Base-by-base conservation (phyloP, 2,888 invertebrate species). In the Notocelia uddmanniana region DNA sequence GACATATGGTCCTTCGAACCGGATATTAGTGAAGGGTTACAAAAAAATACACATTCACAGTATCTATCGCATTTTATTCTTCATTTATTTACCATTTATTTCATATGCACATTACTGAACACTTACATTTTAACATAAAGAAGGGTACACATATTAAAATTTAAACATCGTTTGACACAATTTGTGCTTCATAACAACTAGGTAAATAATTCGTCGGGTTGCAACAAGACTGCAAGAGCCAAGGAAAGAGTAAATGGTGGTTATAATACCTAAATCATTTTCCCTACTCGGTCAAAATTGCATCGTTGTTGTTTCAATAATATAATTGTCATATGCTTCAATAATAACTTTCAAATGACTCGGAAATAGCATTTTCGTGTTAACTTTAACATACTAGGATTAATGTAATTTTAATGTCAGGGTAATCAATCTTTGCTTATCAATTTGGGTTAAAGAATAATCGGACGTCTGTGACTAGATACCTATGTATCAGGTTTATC, bases 21-120 rank as follows among this genome's bases (percentile, higher is more conserved):
- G 41, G 41, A 41, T 41, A 41, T 41, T 41, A 15, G 41, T 45
- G 45, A n/a, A 50, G 41, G 67, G 57, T 18, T 23, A 13, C 31
- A 55, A 81, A 87, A 83, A 85, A 83, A 89, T 86, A 79, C 73
- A 8, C 54, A 54, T 81, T 74, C 85, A 88, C 84, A 86, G 83
- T 88, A 85, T 87, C 89, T 90, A 89, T 85, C 83, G 57, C 68
- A 83, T 84, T 87, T 84, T 85, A 83, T 82, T 82, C 62, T 58
- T 70, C 58, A 66, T 78, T 84, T 81, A 86, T 85, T 85, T 88
- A 85, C 81, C 80, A 80, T 81, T 45, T 81, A 80, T 78, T 78
- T 81, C 84, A 84, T 85, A 85, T 86, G 79, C 86, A 88, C 83
- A 81, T 80, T 80, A 81, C 77, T 77, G 77, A 83, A 83, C 77